Evolutionary conservation across 2,113 vertebrate species (phyloP), one percentile per base, ranked within the genome.

Genomic region (Oryzias curvinotus): DNA sequence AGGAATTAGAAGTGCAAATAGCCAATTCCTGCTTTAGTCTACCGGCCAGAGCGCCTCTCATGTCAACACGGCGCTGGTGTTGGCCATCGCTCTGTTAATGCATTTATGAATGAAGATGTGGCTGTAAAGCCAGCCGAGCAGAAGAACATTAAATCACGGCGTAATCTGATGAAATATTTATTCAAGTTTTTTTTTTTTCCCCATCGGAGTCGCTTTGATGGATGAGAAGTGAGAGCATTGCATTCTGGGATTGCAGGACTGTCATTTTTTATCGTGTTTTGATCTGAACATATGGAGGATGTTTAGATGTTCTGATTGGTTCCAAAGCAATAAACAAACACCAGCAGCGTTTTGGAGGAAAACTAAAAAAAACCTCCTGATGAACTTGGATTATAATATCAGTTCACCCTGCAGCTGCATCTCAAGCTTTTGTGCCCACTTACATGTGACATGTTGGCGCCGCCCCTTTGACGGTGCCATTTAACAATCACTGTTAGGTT

Each of bases 161-260:
- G 89, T 90, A 89, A 86, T 83, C 63, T 52, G 85, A 90, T 91
- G 55, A 91, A 90, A 90, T 89, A 89, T 91, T 87, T 85, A 92
- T 81, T 83, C 50, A 68, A 69, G 79, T 82, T 86, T 87, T 87
- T 81, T 82, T 86, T 85, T 75, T 85, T 79, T 78, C 45, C 43
- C 43, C 19, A 15, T 69, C 64, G 16, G 68, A 75, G 56, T 68
- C 21, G 18, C 65, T 69, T 65, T 86, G 75, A 80, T 75, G 58
- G 71, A 86, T 82, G 58, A 47, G 36, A 36, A 10, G 7, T 8
- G 36, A 36, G 36, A 36, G 36, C 8, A 36, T 10, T 36, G 36
- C 36, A 36, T 36, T 36, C 36, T 36, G 36, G 36, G 30, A 36
- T 36, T 8, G 30, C 30, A 36, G 30, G 8, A 12, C 10, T 12